Base-by-base conservation (phyloP, 2,797 vertebrate genomes). In the Schizothorax lantsangensis region DNA sequence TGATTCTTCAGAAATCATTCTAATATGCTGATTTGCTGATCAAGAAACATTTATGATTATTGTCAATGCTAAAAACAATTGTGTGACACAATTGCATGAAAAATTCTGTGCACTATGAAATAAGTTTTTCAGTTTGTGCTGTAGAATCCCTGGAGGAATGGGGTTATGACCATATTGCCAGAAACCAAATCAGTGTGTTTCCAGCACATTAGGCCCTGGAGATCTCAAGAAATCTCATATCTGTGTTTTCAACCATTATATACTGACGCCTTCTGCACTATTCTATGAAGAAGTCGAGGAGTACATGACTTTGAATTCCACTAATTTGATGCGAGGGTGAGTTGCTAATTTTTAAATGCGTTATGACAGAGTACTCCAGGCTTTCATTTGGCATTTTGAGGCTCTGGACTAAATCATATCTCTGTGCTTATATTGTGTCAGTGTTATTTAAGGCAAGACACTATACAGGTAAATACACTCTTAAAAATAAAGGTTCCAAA, bases 281-380 rank as follows among this genome's bases (percentile, higher is more conserved):
- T 71, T 40, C 26, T 7, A 57, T 52, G 12, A 71, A 38, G 47
- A 71, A 54, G 36, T 85, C 33, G 43, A 43, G 11, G 64, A 43
- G 47, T 30, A 21, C 47, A 57, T 43, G 36, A 33, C 36, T 14
- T n/a, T 79, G 23, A 79, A 71, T 79, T 85, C 6, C 4, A 26
- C 57, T 84, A 49, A 77, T 84, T 49, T 66, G 57, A 84, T 17
- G 19, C 5, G 43, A 47, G 72, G 43, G 43, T 75, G 83, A 84
- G 54, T 80, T 87, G 26, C 69, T 43, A 52, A 81, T 87, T 84
- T 89, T 40, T 40, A 54, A 69, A 84, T 75, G 21, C 15, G 26
- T 81, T 57, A 38, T 88, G 83, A 81, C 78, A 85, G 71, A 54
- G 52, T 47, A 64, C 83, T 75, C 38, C 52, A 84, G 71, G 54